Percentiles rank a stretch among this genome's conserved stretches.
Evolutionary conservation across 2,113 vertebrate genomes (phyloP).

Genomic region (Cacatua alba): DNA sequence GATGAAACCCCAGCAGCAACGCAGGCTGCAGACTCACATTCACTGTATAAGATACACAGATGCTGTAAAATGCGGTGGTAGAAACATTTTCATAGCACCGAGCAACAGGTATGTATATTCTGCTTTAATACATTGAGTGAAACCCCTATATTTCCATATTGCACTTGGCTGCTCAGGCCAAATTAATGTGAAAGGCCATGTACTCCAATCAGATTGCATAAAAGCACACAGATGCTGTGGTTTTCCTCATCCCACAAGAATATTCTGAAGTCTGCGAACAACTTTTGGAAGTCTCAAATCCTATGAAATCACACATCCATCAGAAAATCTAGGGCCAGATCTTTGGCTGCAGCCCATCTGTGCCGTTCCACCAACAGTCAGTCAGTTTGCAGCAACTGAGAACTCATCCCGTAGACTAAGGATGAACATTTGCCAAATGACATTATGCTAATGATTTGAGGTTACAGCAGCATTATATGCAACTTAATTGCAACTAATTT

Average conservation of each 20-base stretch:
- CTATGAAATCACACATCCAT: not conserved
- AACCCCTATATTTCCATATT: not conserved
- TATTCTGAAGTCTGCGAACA: not conserved
- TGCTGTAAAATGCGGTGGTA: not conserved
- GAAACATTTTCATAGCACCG: slow-evolving; percentile 20
- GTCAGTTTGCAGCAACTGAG: not conserved
- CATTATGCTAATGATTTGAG: not conserved
- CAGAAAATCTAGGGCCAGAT: not conserved
- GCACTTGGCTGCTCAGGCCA: not conserved
- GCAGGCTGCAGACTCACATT: not conserved
- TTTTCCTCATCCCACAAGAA: not conserved
- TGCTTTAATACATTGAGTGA: not conserved
- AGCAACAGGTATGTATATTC: slow-evolving; percentile 37
- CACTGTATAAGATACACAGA: not conserved
- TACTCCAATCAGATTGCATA: not conserved
- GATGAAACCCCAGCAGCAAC: not conserved
- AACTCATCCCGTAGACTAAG: not conserved
- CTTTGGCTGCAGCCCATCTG: not conserved
- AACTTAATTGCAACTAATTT: slow-evolving; percentile 36
- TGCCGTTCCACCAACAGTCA: not conserved
- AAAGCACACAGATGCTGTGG: not conserved
- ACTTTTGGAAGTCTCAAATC: slow-evolving; percentile 7
- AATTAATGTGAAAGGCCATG: not conserved
- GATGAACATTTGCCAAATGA: slow-evolving; percentile 18
- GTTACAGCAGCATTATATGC: slow-evolving; percentile 2